Evolutionary conservation across 2,113 vertebrate species (phyloP).

Genomic region (Istiophorus platypterus): DNA sequence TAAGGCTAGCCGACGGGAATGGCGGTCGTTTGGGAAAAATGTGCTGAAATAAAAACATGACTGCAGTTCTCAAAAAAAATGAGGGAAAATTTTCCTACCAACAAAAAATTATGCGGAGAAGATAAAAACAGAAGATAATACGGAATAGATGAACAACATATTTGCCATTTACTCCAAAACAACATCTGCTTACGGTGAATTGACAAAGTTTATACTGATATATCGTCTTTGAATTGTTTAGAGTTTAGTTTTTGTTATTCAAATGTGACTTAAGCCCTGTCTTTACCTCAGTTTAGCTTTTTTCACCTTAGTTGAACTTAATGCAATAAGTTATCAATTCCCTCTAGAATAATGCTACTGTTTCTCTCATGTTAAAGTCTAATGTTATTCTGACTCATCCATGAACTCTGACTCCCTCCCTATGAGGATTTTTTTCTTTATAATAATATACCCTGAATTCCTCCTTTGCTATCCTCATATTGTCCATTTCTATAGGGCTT

Average conservation of each 20-base stretch:
- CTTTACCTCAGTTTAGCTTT: neutral
- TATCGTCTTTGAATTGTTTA: neutral
- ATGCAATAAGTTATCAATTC: neutral
- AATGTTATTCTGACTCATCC: neutral
- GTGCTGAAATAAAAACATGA: slow-evolving; percentile 30
- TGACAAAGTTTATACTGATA: neutral
- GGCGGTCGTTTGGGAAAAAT: slow-evolving; percentile 5
- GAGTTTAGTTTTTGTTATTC: neutral
- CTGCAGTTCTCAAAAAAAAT: neutral
- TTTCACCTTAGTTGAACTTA: neutral
- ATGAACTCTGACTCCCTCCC: neutral
- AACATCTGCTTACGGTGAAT: no score
- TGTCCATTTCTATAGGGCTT: neutral
- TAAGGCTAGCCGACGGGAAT: slow-evolving; percentile 39
- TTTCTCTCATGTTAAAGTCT: neutral
- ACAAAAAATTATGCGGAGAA: neutral
- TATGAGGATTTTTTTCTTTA: neutral
- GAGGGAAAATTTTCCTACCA: neutral
- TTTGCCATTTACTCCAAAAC: neutral
- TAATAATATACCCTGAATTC: neutral
- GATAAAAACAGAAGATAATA: neutral
- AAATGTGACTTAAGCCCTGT: neutral
- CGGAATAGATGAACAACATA: neutral
- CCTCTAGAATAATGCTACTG: neutral
- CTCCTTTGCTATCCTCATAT: neutral